A percentile compares a stretch with the other conserved stretches of the same genome.
These are phyloP conservation scores for Enteromius unitaeniatus DNA, from an alignment of 2,797 vertebrate genomes.

Conservation along the genomic window DNA sequence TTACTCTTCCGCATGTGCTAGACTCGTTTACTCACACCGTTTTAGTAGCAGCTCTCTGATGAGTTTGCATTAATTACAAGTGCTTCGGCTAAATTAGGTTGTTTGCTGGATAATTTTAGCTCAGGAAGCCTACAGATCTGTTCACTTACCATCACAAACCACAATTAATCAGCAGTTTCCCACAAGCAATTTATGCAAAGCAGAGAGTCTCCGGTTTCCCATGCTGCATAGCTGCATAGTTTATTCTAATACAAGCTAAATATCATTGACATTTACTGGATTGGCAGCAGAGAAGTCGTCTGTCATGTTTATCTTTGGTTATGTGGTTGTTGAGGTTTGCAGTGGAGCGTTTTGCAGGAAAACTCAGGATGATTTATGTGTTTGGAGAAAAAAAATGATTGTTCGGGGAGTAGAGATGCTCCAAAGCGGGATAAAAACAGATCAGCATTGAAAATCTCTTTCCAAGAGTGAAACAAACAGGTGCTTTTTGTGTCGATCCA, in stretches of 20 bases:
- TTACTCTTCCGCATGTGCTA: constrained; percentile 15
- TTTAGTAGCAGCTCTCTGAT: not conserved
- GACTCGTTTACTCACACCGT: not conserved
- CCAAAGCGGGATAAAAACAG: constrained; percentile 7
- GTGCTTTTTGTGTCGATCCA: constrained; percentile 24
- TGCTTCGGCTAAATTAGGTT: constrained; percentile 6
- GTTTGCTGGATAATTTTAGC: not conserved
- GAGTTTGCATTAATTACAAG: not conserved
- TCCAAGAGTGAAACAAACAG: constrained; percentile 33
- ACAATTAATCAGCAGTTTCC: not conserved
- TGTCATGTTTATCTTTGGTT: constrained; percentile 28
- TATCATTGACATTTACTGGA: constrained; percentile 13
- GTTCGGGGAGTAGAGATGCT: constrained; percentile 22
- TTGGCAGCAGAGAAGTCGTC: constrained; percentile 13
- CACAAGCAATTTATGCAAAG: not conserved
- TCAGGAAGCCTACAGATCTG: constrained; percentile 8
- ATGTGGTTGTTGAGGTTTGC: constrained; percentile 21
- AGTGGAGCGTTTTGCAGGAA: not conserved
- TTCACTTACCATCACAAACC: not conserved
- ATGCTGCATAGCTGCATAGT: constrained; percentile 1
- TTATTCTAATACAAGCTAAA: constrained; percentile 17
- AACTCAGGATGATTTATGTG: constrained; percentile 29
- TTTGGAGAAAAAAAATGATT: constrained; percentile 28
- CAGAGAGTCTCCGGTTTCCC: not conserved
- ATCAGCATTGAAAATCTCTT: constrained; percentile 6